Base-by-base conservation (phyloP, 2,113 vertebrate genomes). In the Danionella cerebrum region DNA sequence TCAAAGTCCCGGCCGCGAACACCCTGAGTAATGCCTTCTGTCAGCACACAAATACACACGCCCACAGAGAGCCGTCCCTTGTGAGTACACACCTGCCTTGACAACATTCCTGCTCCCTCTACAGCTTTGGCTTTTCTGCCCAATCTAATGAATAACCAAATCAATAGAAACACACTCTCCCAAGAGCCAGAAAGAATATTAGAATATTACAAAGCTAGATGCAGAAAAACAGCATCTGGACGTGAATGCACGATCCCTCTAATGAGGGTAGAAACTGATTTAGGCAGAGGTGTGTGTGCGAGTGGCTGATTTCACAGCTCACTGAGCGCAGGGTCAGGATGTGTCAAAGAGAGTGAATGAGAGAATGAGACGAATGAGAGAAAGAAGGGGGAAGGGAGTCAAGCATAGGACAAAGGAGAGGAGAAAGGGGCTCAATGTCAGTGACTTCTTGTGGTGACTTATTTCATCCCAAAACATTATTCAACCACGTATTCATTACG, bases 241-340 rank as follows among this genome's bases (percentile, higher is more conserved):
- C 31, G 16, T 36, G 19, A 52, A 44, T 52, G 59, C 59, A 13
- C 44, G 39, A 44, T 39, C 6, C 11, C 21, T 45, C 10, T 65
- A 47, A 65, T 70, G 57, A 44, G 45, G 42, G 59, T 45, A 74
- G 41, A 53, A 58, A 74, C 50, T 72, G 65, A 63, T 31, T 27
- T 14, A 5, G 51, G 68, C 25, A 42, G 39, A 53, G 45, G 21
- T 11, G 51, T 13, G 63, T 48, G 27, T 47, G 38, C 52, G 58
- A 31, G 31, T 67, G 52, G 18, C 51, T 67, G 39, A 72, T 76
- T 72, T 76, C 66, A 76, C 11, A 52, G 66, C 13, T 63, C 69
- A 65, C 11, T 36, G 69, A 59, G 74, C 72, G 80, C 75, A 58
- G 57, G 83, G 68, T 82, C 77, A 76, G 33, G 45, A 18, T 6